Percentiles rank a stretch among this genome's conserved stretches.
Conservation (phyloP, 2,113 vertebrate species). For the Megaleporinus macrocephalus region DNA sequence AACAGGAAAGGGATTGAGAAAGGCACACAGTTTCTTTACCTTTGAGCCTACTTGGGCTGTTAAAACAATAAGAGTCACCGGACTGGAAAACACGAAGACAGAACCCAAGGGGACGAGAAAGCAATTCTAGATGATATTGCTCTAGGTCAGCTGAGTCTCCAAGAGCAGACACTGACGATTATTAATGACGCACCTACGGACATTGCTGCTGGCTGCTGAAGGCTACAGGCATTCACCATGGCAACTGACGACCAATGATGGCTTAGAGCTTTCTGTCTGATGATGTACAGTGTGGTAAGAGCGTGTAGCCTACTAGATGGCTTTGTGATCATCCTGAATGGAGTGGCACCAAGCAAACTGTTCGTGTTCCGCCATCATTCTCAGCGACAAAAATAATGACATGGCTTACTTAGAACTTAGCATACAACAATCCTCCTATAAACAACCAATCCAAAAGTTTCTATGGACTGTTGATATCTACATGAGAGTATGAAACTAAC, state of each 20-base stretch:
- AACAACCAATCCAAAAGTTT: background rate
- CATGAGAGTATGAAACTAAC: background rate
- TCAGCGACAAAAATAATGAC: slow-evolving; percentile 1
- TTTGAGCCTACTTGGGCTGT: slow-evolving; percentile 67
- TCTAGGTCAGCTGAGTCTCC: slow-evolving; percentile 63
- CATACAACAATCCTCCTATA: background rate
- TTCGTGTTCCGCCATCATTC: background rate
- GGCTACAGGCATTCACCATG: slow-evolving; percentile 53
- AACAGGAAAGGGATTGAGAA: slow-evolving; percentile 67
- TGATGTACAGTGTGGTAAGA: slow-evolving; percentile 15
- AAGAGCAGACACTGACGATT: slow-evolving; percentile 70
- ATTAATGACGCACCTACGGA: slow-evolving; percentile 72
- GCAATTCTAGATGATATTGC: slow-evolving; percentile 67
- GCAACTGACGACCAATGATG: slow-evolving; percentile 44
- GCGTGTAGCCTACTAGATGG: background rate
- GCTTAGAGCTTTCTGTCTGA: background rate
- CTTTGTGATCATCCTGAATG: background rate
- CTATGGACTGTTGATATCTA: background rate
- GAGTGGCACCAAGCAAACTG: background rate
- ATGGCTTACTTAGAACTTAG: background rate
- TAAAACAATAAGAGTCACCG: slow-evolving; percentile 71
- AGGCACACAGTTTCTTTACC: slow-evolving; percentile 76
- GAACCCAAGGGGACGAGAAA: slow-evolving; percentile 57
- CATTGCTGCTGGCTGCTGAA: slow-evolving; percentile 62
- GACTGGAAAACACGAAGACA: slow-evolving; percentile 66